Evolutionary conservation across 2,888 invertebrate genomes (phyloP).

Genomic region (Agrotis exclamationis): DNA sequence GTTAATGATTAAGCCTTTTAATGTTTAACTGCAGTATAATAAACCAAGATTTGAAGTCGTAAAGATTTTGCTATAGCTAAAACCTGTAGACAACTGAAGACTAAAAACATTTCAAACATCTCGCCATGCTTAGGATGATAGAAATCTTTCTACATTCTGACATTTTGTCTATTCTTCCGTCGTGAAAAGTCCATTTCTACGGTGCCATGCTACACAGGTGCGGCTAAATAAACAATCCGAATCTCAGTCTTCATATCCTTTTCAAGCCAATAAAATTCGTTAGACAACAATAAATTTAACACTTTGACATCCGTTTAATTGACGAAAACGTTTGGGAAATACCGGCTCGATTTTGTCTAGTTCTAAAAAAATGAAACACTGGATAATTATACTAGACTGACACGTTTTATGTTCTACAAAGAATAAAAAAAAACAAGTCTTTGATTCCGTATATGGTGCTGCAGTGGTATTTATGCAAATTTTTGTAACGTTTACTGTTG

Average conservation of each 20-base stretch:
- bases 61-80: background rate
- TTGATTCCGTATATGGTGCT: slow-evolving; percentile 46
- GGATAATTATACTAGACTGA: slow-evolving; percentile 47
- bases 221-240: slow-evolving; percentile 1
- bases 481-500: slow-evolving; percentile 34
- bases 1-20: slow-evolving; percentile 1
- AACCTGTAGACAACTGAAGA: too few species aligned
- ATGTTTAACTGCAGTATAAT: background rate
- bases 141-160: too few species aligned
- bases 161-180: too few species aligned
- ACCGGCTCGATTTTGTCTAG: slow-evolving; percentile 55
- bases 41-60: background rate
- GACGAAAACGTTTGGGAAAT: slow-evolving; percentile 66
- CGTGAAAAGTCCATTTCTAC: too few species aligned
- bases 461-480: slow-evolving; percentile 47
- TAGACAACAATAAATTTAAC: slow-evolving; percentile 64
- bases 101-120: too few species aligned
- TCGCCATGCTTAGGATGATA: too few species aligned
- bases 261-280: slow-evolving; percentile 36
- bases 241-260: slow-evolving; percentile 36
- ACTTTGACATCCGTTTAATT: slow-evolving; percentile 66
- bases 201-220: background rate
- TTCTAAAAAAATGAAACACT: slow-evolving; percentile 48
- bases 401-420: slow-evolving; percentile 41
- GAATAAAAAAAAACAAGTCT: slow-evolving; percentile 38